Conservation (phyloP, 2,113 vertebrate species). For the Platichthys stellatus region DNA sequence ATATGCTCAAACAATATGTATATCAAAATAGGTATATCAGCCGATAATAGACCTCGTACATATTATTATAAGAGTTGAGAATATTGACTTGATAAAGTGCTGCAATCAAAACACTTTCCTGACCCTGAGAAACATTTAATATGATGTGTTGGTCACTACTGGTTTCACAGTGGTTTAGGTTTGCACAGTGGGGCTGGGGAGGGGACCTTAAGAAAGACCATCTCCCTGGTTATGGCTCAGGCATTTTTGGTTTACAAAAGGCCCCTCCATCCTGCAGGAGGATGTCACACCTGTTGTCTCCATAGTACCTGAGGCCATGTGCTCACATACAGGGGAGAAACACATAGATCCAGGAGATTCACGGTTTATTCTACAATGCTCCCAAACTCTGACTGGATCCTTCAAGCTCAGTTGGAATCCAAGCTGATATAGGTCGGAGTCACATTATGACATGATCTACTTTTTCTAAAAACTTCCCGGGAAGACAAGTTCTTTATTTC, state of each 20-base stretch:
- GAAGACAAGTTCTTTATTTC: too few species aligned
- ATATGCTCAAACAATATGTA: too few species aligned
- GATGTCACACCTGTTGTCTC: constrained; percentile 11
- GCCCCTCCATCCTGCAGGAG: constrained; percentile 32
- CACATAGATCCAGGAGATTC: not conserved
- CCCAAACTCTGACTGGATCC: not conserved
- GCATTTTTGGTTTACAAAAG: constrained; percentile 54
- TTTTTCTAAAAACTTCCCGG: not conserved
- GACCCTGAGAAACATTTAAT: not conserved
- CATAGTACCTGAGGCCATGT: constrained; percentile 27
- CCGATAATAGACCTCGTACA: too few species aligned
- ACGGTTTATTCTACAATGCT: not conserved
- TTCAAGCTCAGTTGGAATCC: not conserved
- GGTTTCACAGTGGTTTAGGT: constrained; percentile 6
- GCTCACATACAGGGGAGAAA: constrained; percentile 33
- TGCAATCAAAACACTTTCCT: not conserved
- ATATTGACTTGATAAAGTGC: too few species aligned
- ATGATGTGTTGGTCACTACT: not conserved
- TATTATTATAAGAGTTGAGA: too few species aligned
- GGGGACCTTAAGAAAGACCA: constrained; percentile 9
- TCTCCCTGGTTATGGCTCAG: constrained; percentile 50
- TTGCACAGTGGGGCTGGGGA: constrained; percentile 12
- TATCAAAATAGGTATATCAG: not conserved
- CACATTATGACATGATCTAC: not conserved
- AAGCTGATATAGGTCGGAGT: constrained; percentile 5